Conservation (phyloP, 2,113 vertebrate species). For the Microcebus tavaratra region DNA sequence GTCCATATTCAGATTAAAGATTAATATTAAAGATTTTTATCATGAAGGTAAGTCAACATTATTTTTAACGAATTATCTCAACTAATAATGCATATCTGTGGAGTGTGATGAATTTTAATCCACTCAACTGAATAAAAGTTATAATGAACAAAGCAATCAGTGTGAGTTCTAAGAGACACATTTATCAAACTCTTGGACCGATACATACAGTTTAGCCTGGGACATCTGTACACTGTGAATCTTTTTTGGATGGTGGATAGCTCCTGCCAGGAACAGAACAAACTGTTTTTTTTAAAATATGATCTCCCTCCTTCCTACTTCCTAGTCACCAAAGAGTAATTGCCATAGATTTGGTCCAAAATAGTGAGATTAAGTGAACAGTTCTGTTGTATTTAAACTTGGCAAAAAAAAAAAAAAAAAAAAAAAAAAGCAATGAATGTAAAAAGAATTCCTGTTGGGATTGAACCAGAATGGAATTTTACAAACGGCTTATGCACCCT, state of each 20-base stretch:
- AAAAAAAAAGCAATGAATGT: not conserved
- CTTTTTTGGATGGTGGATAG: constrained; percentile 2
- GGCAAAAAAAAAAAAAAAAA: not conserved
- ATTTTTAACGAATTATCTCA: constrained; percentile 36
- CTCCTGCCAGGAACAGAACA: constrained; percentile 64
- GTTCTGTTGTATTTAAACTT: constrained; percentile 57
- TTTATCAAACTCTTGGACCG: constrained; percentile 54
- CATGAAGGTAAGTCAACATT: constrained; percentile 41
- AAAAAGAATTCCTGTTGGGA: constrained; percentile 23
- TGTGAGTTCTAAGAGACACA: constrained; percentile 62
- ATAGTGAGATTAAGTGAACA: constrained; percentile 59
- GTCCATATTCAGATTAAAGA: not conserved
- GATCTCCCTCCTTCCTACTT: constrained; percentile 45
- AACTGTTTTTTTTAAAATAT: constrained; percentile 56
- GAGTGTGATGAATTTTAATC: constrained; percentile 14
- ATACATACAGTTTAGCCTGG: not conserved
- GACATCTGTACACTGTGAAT: constrained; percentile 61
- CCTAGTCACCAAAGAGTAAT: constrained; percentile 52
- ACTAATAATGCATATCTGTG: constrained; percentile 1
- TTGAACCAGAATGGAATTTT: constrained; percentile 38
- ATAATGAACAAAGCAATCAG: constrained; percentile 58
- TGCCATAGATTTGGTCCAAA: constrained; percentile 49
- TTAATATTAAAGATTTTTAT: constrained; percentile 21
- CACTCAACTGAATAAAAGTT: constrained; percentile 29
- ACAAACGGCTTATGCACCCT: not conserved